Percentiles rank a stretch among this genome's conserved stretches.
Conservation (phyloP, 2,113 vertebrate species). For the Chrysochloris asiatica region DNA sequence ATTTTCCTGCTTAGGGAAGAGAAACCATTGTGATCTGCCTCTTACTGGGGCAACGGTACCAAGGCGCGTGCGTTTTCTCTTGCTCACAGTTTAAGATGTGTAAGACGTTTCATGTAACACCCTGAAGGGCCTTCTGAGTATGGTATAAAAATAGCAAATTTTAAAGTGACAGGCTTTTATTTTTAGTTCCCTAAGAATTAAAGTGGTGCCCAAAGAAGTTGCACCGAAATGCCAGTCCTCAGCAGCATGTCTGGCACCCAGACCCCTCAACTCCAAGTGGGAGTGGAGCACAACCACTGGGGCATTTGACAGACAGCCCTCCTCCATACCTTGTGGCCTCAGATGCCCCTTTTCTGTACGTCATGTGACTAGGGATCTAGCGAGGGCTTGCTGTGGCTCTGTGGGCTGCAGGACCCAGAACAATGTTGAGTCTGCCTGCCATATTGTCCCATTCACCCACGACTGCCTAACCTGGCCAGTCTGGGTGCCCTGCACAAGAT, state of each 20-base stretch:
- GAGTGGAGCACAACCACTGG: background rate
- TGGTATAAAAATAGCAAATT: constrained; percentile 36
- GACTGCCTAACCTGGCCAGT: background rate
- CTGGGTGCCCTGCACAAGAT: fast-evolving
- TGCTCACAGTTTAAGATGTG: constrained; percentile 36
- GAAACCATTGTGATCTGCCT: background rate
- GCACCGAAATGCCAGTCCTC: constrained; percentile 11
- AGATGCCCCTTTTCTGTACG: background rate
- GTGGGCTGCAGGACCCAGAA: background rate
- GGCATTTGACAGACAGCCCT: background rate
- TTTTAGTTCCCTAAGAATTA: constrained; percentile 36
- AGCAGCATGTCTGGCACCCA: background rate
- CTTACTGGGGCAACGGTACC: background rate
- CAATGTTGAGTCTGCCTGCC: background rate
- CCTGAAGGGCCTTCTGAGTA: constrained; percentile 28
- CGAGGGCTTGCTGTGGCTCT: background rate
- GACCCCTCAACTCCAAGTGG: background rate
- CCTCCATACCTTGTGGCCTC: fast-evolving
- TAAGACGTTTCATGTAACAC: constrained; percentile 48
- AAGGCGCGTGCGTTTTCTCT: background rate
- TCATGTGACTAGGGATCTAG: background rate
- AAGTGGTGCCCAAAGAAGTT: background rate
- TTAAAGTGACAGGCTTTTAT: constrained; percentile 58
- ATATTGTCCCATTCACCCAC: background rate
- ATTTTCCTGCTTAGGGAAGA: background rate